Evolutionary conservation across 2,797 vertebrate genomes (phyloP), one percentile per base, ranked within the genome.

Genomic region (Tarsius wallacei): DNA sequence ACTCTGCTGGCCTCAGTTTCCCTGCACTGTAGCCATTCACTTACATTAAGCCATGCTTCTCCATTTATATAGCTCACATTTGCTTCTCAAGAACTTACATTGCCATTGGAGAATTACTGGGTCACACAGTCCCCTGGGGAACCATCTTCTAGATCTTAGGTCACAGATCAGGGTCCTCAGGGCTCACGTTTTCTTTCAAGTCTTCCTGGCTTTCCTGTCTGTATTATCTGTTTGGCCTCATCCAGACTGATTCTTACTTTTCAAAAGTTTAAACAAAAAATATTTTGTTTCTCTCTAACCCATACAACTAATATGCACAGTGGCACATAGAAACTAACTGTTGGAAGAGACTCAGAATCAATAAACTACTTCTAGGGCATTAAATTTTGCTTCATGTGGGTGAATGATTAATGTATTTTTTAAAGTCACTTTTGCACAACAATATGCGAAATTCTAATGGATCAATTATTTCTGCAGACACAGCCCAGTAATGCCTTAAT

Each of bases 401-500:
- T 81, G 14, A 90, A 70, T 19, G 4, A 66, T 74, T 73, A 73
- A 55, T 42, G 1, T 16, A 15, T 61, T 55, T 81, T 93, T 87
- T 0, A 74, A 85, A 73, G 19, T 77, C 5, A 66, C 24, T 51
- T 87, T 89, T 66, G 66, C 19, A 63, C 4, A 84, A 55, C 2
- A 93, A 57, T 47, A 53, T 68, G 9, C 36, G 82, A 57, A 87
- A 86, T 92, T 94, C 24, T 49, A 74, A 95, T 6, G 49, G 13
- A 57, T 51, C 42, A 16, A 21, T 94, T 83, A 81, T 28, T 57
- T 81, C 42, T 88, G 16, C 3, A 90, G 64, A 74, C 36, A 66
- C 19, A 33, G 0, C 4, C 3, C 59, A 71, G 26, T 36, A 5
- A 59, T 90, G 8, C 26, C 19, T 94, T 70, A 47, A 84, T 80